Percentiles rank a stretch among this genome's conserved stretches.
phyloP scores from a whole-genome alignment of 2,113 vertebrate genomes.

The Antechinus flavipes region DNA sequence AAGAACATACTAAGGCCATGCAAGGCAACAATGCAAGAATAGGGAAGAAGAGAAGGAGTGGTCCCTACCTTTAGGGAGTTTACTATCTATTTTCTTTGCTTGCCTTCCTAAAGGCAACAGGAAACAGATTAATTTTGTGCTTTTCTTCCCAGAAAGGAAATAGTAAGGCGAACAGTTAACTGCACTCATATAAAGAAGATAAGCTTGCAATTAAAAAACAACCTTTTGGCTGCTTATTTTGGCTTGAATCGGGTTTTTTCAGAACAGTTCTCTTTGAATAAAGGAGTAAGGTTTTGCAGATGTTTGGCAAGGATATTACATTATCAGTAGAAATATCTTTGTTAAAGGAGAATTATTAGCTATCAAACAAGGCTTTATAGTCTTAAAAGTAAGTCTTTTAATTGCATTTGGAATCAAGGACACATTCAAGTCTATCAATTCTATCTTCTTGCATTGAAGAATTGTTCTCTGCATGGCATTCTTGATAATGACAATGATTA shows the following conservation, averaged over 20 bases:
- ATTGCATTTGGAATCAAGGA: background rate
- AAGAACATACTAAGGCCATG: background rate
- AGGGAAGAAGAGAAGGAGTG: background rate
- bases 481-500: constrained; percentile 69
- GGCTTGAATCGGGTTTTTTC: constrained; percentile 29
- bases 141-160: constrained; percentile 43
- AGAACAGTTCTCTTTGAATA: constrained; percentile 60
- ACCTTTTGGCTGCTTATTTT: constrained; percentile 34
- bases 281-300: constrained; percentile 14
- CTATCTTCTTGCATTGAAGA: constrained; percentile 67
- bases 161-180: constrained; percentile 9
- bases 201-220: background rate
- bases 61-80: background rate
- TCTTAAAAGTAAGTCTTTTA: constrained; percentile 45
- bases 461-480: constrained; percentile 28
- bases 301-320: constrained; percentile 1
- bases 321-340: constrained; percentile 44
- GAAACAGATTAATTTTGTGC: constrained; percentile 31
- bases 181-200: background rate
- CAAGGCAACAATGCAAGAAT: background rate
- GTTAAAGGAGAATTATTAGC: constrained; percentile 18
- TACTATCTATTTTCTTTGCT: constrained; percentile 28
- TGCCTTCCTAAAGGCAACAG: background rate
- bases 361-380: constrained; percentile 41
- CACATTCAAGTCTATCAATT: constrained; percentile 64